Base-by-base conservation (phyloP, 2,113 vertebrate species). In the Motacilla tschutschensis region DNA sequence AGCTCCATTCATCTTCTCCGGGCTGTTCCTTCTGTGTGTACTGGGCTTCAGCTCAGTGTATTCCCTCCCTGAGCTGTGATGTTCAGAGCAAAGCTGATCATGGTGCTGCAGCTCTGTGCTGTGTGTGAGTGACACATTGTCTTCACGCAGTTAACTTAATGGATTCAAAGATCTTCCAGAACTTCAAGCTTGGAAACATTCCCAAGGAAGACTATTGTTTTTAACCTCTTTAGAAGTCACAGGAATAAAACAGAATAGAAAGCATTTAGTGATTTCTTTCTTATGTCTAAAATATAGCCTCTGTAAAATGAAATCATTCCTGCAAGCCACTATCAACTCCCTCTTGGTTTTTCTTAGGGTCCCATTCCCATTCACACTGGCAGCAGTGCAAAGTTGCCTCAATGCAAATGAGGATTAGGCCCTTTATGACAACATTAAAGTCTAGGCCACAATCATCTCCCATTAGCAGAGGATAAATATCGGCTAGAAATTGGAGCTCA, bases 81-180 rank as follows among this genome's bases (percentile, higher is more conserved):
- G 36, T 20, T 74, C 36, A 26, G 86, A 72, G 58, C 48, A 71
- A 8, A 64, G 15, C 41, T 90, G 48, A 44, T 46, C 15, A 1
- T 6, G 33, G 59, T 66, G 16, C 38, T 51, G 77, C 50, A 58
- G 84, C 71, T 86, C 73, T 41, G 40, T 58, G 59, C 74, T 57
- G 36, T 21, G 36, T 51, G 33, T 54, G 65, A 81, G 81, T 66
- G 79, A 64, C 81, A 54, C 5, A 0, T 25, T 63, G 71, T 65
- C 64, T 76, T 29, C 71, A 16, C 1, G 1, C 86, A 85, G 47
- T 95, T 87, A 86, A 46, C 67, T 88, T 92, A 79, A 90, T 89
- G 83, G 55, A 41, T 87, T 92, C 74, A 57, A 36, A 51, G 84
- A 74, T 67, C 70, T 59, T 87, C 62, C 63, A 80, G 44, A 41